Evolutionary conservation across 2,797 vertebrate genomes (phyloP), one percentile per base, ranked within the genome.

Genomic region (Neosilurus mollespiculum): DNA sequence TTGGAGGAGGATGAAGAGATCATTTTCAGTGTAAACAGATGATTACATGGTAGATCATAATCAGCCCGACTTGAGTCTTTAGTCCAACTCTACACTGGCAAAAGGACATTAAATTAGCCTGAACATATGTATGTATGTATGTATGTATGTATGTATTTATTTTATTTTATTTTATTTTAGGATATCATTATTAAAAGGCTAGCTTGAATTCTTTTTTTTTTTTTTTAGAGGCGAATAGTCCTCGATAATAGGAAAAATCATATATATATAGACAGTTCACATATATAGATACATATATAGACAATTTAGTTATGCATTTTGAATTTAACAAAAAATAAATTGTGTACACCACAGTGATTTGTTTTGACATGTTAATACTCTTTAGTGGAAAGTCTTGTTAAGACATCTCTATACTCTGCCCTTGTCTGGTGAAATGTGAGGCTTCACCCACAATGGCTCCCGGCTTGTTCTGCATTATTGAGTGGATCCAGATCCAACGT

Each of bases 391-490:
- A 85, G 72, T 72, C 59, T 37, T 37, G 75, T 59, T 22, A 80
- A 65, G 76, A 22, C 58, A 69, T 78, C 22, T 59, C 24, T 54
- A 58, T 79, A 72, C 26, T 77, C 22, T 88, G 37, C 80, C 18
- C 65, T 24, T 69, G 37, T 67, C 75, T 76, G 77, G 80, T 89
- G 90, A 89, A 93, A 92, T 90, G 80, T 87, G 88, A 92, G 81
- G 86, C 84, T 86, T 43, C 65, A 26, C 81, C 88, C 70, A 78
- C 86, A 87, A 85, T 85, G 89, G 82, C 88, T 85, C 84, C 85
- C 65, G 75, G 70, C 78, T 73, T 66, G 64, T 58, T 66, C 80
- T 88, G 86, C 87, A 88, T 89, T 87, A 89, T 89, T 90, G 54
- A 90, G 81, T 84, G 81, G 49, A 79, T 86, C 43, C 64, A 83